These are phyloP conservation scores for Odocoileus virginianus DNA, from an alignment of 2,113 vertebrate species.

Conservation along the genomic window DNA sequence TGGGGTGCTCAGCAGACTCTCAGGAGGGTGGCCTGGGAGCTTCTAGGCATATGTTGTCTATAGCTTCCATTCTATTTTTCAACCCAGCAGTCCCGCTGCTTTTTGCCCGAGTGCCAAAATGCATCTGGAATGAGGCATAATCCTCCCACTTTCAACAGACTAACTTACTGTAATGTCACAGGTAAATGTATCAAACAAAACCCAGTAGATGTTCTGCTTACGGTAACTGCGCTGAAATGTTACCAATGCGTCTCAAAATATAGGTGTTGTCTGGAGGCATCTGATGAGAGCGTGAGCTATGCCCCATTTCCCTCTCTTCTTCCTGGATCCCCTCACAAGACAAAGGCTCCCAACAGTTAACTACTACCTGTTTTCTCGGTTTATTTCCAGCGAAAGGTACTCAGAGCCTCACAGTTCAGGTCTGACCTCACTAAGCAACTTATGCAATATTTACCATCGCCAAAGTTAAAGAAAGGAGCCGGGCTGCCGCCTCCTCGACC, in stretches of 20 bases:
- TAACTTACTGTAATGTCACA: background rate
- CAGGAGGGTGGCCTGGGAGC: too few species aligned
- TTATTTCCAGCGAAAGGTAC: background rate
- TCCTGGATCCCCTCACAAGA: background rate
- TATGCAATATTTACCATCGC: background rate
- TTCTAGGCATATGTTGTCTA: rapidly evolving
- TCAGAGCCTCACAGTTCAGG: background rate
- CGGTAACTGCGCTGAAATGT: background rate
- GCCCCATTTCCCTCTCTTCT: background rate
- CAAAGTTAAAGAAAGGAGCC: background rate
- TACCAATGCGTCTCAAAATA: background rate
- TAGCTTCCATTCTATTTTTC: background rate
- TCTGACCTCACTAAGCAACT: background rate
- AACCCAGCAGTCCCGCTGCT: background rate
- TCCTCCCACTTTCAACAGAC: background rate
- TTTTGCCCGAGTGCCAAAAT: background rate
- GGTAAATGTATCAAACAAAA: background rate
- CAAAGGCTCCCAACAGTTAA: background rate
- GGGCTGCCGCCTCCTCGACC: background rate
- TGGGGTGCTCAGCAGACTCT: background rate
- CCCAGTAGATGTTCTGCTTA: background rate
- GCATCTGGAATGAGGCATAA: background rate
- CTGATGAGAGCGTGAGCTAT: background rate
- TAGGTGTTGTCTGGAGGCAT: background rate
- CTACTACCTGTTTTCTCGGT: rapidly evolving